Base-by-base conservation (phyloP, 2,888 invertebrate genomes). In the Dryocosmus kuriphilus region DNA sequence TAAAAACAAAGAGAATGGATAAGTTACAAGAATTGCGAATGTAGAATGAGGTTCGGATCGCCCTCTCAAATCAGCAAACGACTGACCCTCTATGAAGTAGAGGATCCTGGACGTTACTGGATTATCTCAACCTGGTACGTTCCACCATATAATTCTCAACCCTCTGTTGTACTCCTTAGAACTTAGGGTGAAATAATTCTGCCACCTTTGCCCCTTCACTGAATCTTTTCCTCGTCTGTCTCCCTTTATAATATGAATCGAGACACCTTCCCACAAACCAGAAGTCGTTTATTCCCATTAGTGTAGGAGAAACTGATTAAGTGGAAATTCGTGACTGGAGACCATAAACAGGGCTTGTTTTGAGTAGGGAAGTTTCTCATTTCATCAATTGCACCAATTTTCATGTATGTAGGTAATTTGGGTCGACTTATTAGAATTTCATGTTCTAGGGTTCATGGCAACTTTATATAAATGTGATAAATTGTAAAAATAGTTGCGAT, bases 81-180 rank as follows among this genome's bases (percentile, higher is more conserved):
- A 14, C 38, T 38, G 38, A 38, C 38, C 38, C 14, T 11, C 11
- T 11, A 14, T 4, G 7, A 3, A 11, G 9, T 11, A 19, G 7
- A 35, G 6, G 46, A 46, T 5, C 6, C 19, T 19, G 46, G 19
- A 19, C 19, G 6, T 51, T 51, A 51, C 84, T 82, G 85, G 85
- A 86, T 86, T 86, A 85, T 78, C 80, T 76, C 76, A 78, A 77
- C 80, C 82, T 46, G 79, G 74, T 80, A 85, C 80, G 82, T 83
- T 83, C 80, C 81, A 61, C 80, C 80, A 79, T 80, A 81, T 86
- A 86, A 86, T 86, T 86, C 82, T 75, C 73, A 79, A 80, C 77
- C 63, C 77, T 73, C 81, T 79, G 80, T 80, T 80, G 81, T 79
- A 82, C 82, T 83, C 38, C 38, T 81, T 77, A 75, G 60, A 79